phyloP scores from a whole-genome alignment of 2,113 vertebrate species.

The Gopherus flavomarginatus region DNA sequence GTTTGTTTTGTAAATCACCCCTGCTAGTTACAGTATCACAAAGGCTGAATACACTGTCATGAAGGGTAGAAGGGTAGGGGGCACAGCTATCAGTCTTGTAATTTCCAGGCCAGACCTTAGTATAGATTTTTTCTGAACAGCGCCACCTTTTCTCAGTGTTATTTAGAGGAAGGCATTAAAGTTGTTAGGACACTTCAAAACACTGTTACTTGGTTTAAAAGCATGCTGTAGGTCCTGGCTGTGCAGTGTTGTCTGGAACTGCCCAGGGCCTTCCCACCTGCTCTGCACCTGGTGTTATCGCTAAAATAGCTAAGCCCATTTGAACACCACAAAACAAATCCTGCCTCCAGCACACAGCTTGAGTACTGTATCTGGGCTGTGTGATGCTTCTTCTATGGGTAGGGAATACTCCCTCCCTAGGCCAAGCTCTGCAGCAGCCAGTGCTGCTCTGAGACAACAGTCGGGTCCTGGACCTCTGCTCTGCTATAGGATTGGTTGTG shows the following conservation, averaged over 20 bases:
- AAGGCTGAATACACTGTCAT: not conserved
- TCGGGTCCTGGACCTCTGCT: not conserved
- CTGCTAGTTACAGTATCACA: not conserved
- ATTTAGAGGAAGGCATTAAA: not conserved
- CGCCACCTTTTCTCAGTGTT: rapidly evolving
- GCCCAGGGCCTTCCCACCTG: not conserved
- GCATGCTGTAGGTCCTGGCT: not conserved
- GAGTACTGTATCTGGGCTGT: too few species aligned
- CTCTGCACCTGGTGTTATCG: not conserved
- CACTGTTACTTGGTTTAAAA: not conserved
- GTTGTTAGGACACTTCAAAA: not conserved
- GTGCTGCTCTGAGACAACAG: not conserved
- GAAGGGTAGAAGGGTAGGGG: too few species aligned
- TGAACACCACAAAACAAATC: rapidly evolving
- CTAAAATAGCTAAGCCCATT: rapidly evolving
- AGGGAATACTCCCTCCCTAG: not conserved
- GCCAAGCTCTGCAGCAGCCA: rapidly evolving
- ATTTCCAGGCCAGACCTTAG: not conserved
- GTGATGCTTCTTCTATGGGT: not conserved
- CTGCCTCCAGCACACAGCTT: too few species aligned
- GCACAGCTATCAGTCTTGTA: not conserved
- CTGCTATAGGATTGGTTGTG: rapidly evolving
- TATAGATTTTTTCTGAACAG: not conserved
- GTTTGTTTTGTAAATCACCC: not conserved
- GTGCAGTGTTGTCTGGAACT: not conserved